phyloP scores from a whole-genome alignment of 2,113 vertebrate species.

The Anarrhichthys ocellatus region DNA sequence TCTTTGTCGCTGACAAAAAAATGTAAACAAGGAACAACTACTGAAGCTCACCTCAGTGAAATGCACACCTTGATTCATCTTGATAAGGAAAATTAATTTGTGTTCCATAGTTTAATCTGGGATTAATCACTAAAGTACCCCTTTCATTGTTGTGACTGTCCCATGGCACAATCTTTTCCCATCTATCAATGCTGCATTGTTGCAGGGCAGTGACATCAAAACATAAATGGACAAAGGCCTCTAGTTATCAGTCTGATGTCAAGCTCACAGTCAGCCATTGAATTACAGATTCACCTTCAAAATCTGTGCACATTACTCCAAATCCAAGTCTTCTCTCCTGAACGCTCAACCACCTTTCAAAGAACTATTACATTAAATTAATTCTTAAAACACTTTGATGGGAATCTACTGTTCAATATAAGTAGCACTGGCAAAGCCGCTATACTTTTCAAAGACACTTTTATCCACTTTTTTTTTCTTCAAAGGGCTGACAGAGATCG shows the following conservation, averaged over 20 bases:
- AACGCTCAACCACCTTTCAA: background rate
- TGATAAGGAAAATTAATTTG: constrained; percentile 49
- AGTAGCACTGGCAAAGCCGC: background rate
- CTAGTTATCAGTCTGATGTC: constrained; percentile 23
- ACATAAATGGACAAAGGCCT: constrained; percentile 53
- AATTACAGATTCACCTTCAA: constrained; percentile 10
- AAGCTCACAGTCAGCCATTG: constrained; percentile 1
- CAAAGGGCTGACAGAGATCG: background rate
- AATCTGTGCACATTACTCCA: background rate
- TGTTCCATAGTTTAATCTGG: constrained; percentile 50
- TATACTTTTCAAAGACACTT: background rate
- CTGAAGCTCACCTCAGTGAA: constrained; percentile 23
- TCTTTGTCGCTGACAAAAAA: constrained; percentile 8
- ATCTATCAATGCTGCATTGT: constrained; percentile 71
- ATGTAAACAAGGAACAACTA: background rate
- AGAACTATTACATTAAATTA: background rate
- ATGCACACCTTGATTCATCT: constrained; percentile 39
- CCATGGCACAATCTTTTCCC: constrained; percentile 39
- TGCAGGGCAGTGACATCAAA: constrained; percentile 52
- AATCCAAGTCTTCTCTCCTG: background rate
- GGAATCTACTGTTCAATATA: background rate
- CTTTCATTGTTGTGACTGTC: constrained; percentile 48
- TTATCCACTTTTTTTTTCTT: background rate
- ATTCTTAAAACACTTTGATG: background rate
- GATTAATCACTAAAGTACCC: constrained; percentile 71